These are phyloP conservation scores for Eristalis intricaria DNA, from an alignment of 2,888 invertebrate genomes.

Conservation along the genomic window DNA sequence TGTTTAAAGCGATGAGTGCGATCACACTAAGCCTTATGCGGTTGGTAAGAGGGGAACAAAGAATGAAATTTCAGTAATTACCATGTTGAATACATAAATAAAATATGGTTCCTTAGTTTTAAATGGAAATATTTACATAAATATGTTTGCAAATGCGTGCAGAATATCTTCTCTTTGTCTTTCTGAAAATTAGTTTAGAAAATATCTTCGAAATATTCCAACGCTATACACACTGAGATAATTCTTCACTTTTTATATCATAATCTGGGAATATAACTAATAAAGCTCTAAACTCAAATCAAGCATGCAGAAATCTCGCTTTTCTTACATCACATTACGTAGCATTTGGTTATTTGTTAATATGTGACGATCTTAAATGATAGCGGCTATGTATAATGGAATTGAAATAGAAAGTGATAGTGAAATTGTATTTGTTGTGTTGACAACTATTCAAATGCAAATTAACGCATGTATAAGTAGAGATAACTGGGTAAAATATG, in stretches of 20 bases:
- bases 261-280: not conserved
- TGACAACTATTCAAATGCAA: conserved; percentile 28
- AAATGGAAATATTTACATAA: too few species aligned
- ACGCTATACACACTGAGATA: too few species aligned
- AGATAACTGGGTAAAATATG: not conserved
- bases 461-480: not conserved
- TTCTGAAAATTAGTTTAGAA: too few species aligned
- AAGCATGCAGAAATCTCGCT: conserved; percentile 22
- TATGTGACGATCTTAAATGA: conserved; percentile 18
- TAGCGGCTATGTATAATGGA: conserved; percentile 8
- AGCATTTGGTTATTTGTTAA: not conserved
- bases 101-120: too few species aligned
- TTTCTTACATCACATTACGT: conserved; percentile 2
- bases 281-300: not conserved
- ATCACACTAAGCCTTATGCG: too few species aligned
- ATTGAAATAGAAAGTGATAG: conserved; percentile 18
- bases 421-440: conserved; percentile 7
- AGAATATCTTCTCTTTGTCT: too few species aligned
- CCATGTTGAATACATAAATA: too few species aligned
- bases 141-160: too few species aligned
- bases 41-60: too few species aligned
- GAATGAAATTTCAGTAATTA: too few species aligned
- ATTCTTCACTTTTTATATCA: not conserved
- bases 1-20: too few species aligned
- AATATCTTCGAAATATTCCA: too few species aligned